Evolutionary conservation across 2,888 invertebrate genomes (phyloP), one percentile per base, ranked within the genome.

Genomic region (Ornithoptera priamus): DNA sequence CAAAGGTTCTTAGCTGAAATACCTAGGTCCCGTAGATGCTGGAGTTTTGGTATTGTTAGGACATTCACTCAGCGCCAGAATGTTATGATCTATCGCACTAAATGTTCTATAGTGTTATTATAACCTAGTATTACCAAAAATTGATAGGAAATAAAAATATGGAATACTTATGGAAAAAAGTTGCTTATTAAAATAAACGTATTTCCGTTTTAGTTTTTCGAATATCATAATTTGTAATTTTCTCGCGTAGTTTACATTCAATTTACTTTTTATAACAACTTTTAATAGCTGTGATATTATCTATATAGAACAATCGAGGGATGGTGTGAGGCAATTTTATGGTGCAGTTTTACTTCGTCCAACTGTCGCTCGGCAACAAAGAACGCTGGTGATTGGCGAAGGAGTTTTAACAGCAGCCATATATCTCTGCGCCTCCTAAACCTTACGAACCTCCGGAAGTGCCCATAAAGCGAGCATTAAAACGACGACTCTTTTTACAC

Each of bases 401-500:
- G 80, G 80, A 82, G 80, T 84, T 87, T 83, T 89, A 86, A 87
- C 84, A 83, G 77, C 84, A 76, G 81, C 81, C 82, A 82, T 88
- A 88, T 88, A 87, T 87, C 84, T 84, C 82, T 72, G 80, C 83
- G 82, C 85, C 86, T 87, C 85, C 85, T 82, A 86, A 85, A 85
- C 87, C 88, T 85, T 86, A 86, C 85, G 85, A 81, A 85, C 83
- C 84, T 80, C 80, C 84, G 86, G 86, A 91, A 91, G 89, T 86
- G 84, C 84, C 89, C 87, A 90, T 92, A 92, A 92, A 92, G 88
- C 83, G 86, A 82, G 86, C 92, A 89, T 91, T 92, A 92, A 91
- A 92, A 85, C 86, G 90, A 85, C 86, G 88, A 91, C 86, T 90
- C 91, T 92, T 92, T 91, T 92, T 92, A 92, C 89, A 88, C 87